Base-by-base conservation (phyloP, 1,140 invertebrate species). In the Drosophila subpulchrella region DNA sequence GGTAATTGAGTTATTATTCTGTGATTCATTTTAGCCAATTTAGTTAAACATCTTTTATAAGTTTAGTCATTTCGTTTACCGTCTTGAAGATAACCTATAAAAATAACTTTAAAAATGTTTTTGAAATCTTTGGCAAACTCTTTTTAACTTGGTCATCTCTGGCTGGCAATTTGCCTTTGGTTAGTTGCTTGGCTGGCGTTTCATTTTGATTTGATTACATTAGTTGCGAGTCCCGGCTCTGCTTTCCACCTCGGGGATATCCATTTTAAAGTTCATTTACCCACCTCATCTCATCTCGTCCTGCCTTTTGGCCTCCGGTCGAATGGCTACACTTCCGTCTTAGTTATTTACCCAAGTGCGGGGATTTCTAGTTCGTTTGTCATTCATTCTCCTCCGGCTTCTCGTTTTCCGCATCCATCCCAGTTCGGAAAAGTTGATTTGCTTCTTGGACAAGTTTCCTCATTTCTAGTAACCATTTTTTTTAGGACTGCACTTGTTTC, bases 161-260 rank as follows among this genome's bases (percentile, higher is more conserved):
- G 59, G 54, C 48, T 61, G 47, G 53, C 59, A 72, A 75, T 75
- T 81, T 81, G 66, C 79, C 67, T 81, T 81, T 42, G 78, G 72
- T 81, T 81, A 76, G 78, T 76, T 76, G 73, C 78, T 81, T 74
- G 74, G 36, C 68, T 70, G 63, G 55, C 75, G 65, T 80, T 79
- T 81, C 78, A 71, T 75, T 78, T 81, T 86, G 82, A 88, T 88
- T 88, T 88, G 84, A 88, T 88, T 88, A 89, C 85, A 89, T 88
- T 88, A 88, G 77, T 56, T 62, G 61, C 62, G 55, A 68, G 42
- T 59, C 15, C 44, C 38, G 53, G 62, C 44, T 77, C 51, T 10
- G 48, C 36, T 39, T 56, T 47, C 24, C 70, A 46, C 61, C 58
- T 66, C 42, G 34, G 44, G 54, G 58, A 38, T 72, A 72, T 84